Conservation (phyloP, 2,888 invertebrate species). For the Eristalis intricaria region DNA sequence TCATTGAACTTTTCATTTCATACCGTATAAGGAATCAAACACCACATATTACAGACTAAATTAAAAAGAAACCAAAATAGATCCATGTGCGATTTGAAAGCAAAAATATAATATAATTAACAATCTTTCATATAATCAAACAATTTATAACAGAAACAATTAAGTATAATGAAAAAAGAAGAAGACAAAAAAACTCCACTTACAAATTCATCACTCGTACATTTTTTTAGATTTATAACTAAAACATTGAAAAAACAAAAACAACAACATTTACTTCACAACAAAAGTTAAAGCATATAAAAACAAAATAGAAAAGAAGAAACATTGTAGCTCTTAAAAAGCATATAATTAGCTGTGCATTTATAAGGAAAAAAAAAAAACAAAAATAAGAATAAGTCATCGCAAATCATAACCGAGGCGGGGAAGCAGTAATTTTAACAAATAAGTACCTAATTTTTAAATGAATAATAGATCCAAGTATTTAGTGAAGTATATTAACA, state of each 20-base stretch:
- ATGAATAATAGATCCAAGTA: conserved; percentile 22
- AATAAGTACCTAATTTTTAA: conserved; percentile 69
- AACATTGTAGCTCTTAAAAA: conserved; percentile 25
- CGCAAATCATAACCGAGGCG: not conserved
- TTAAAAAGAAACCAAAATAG: conserved; percentile 8
- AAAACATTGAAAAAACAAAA: not conserved
- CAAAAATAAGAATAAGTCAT: conserved; percentile 8
- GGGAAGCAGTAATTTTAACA: not conserved
- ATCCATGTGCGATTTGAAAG: not conserved
- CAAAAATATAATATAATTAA: not conserved
- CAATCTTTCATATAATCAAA: not conserved
- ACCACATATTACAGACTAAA: conserved; percentile 24
- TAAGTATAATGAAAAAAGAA: conserved; percentile 3
- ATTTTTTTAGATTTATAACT: conserved; percentile 66
- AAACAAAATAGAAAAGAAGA: not conserved
- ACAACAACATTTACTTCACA: conserved; percentile 48
- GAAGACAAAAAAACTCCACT: conserved; percentile 10
- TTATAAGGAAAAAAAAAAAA: conserved; percentile 51
- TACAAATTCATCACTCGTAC: not conserved
- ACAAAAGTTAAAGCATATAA: conserved; percentile 16
- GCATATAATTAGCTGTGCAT: conserved; percentile 56
- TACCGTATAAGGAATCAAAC: not conserved
- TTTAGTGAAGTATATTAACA: conserved; percentile 35
- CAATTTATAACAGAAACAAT: not conserved
- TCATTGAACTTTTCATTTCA: conserved; percentile 1